Conservation (phyloP, 2,797 vertebrate genomes). For the Phyllotis vaccarum region DNA sequence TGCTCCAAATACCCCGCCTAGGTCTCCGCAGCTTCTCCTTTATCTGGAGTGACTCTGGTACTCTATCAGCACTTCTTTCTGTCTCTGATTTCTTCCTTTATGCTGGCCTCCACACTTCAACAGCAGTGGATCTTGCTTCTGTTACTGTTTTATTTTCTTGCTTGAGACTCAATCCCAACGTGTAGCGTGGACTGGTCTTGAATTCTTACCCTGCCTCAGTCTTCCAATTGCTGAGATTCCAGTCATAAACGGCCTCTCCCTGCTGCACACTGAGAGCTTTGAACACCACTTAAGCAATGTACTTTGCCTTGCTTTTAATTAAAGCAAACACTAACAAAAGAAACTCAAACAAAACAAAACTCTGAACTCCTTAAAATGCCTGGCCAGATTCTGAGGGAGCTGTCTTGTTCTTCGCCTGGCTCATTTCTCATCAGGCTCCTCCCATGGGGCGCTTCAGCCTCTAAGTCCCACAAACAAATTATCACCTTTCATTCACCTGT, state of each 20-base stretch:
- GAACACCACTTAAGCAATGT: not conserved
- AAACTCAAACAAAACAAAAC: not conserved
- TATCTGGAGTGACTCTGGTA: not conserved
- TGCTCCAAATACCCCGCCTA: too few species aligned
- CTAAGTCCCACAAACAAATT: constrained; percentile 15
- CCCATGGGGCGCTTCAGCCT: not conserved
- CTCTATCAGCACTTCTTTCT: not conserved
- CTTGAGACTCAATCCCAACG: not conserved
- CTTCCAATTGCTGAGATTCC: not conserved
- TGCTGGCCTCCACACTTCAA: not conserved
- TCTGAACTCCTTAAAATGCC: constrained; percentile 17
- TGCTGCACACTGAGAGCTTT: not conserved
- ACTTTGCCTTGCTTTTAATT: constrained; percentile 43
- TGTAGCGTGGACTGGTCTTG: too few species aligned
- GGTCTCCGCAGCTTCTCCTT: not conserved
- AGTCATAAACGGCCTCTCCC: not conserved
- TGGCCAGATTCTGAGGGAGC: not conserved
- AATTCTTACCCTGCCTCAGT: not conserved
- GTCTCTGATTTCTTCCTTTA: constrained; percentile 13
- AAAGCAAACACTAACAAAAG: not conserved
- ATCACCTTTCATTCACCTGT: constrained; percentile 11
- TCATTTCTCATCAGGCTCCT: not conserved
- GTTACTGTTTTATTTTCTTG: not conserved
- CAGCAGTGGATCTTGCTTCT: not conserved
- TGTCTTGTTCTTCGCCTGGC: not conserved